Evolutionary conservation across 2,888 invertebrate species (phyloP), one percentile per base, ranked within the genome.

Genomic region (Pachycephus smyrnensis): DNA sequence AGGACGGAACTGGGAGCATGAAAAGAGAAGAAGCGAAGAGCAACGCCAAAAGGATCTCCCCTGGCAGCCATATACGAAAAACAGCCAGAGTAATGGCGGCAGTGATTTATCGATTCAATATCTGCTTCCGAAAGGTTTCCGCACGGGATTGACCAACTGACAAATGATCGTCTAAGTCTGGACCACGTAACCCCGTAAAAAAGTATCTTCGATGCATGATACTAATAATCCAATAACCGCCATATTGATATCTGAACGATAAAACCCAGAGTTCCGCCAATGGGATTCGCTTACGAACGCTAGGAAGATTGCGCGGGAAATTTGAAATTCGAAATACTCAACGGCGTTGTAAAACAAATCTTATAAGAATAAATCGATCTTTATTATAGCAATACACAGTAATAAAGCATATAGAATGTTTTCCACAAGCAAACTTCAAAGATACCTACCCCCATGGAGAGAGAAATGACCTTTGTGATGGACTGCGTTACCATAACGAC

Each of bases 401-500:
- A 40, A 15, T 15, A 15, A 40, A 6, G 15, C 40, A 40, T 4
- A 6, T 40, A 15, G 40, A 40, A 15, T 15, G 40, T 15, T 40
- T 15, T 1, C 15, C n/a, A 40, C 37, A 4, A 37, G 37, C 40
- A 15, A 40, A 69, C n/a, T 69, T 6, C 3, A 32, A 69, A 69
- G 69, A 69, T 40, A 40, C 40, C 15, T 32, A 69, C 69, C 30
- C 11, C 30, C 4, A 69, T 74, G 75, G 73, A 78, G 82, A 80
- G 79, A 82, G 82, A 83, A 82, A 79, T 80, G 80, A 82, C 81
- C 80, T 84, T 79, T 87, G 86, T 87, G 80, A 79, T 85, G 86
- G 79, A 82, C 79, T 78, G 81, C 82, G 87, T 87, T 83, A 81
- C 87, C 87, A 86, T 86, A 86, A 86, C 87, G 80, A 86, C 87